phyloP scores from a whole-genome alignment of 2,888 invertebrate species.

The Zaprionus obscuricornis region DNA sequence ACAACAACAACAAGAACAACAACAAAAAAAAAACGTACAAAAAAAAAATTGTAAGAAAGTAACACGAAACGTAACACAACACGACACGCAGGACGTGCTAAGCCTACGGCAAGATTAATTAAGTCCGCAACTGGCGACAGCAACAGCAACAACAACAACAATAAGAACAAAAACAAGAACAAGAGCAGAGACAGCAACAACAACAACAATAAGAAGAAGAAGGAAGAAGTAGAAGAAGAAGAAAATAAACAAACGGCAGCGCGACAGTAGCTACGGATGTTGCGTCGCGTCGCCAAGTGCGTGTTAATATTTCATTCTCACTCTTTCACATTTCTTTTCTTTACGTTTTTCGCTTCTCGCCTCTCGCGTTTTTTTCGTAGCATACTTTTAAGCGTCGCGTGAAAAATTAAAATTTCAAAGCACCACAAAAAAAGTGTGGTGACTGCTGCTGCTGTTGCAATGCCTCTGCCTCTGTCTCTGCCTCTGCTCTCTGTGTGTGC shows the following conservation, averaged over 20 bases:
- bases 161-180: conserved; percentile 1
- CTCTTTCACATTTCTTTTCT: conserved; percentile 18
- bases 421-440: conserved; percentile 52
- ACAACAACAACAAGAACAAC: conserved; percentile 25
- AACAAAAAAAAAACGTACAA: conserved; percentile 8
- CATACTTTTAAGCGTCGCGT: conserved; percentile 70
- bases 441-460: no score
- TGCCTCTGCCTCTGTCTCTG: conserved; percentile 7
- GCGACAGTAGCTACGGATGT: background rate
- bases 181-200: conserved; percentile 21
- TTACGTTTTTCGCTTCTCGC: conserved; percentile 5
- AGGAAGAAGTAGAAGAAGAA: no score
- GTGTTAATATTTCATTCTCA: conserved; percentile 50
- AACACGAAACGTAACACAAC: conserved; percentile 42
- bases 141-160: conserved; percentile 19
- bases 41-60: conserved; percentile 35
- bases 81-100: conserved; percentile 60
- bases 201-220: no score
- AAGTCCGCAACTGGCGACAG: conserved; percentile 57
- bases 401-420: conserved; percentile 77
- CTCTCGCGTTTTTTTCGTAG: conserved; percentile 24
- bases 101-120: conserved; percentile 74
- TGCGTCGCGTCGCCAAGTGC: conserved; percentile 33
- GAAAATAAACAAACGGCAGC: no score
- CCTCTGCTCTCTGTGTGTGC: conserved; percentile 17